Evolutionary conservation across 2,113 vertebrate species (phyloP).

Genomic region (Notiomystis cincta): DNA sequence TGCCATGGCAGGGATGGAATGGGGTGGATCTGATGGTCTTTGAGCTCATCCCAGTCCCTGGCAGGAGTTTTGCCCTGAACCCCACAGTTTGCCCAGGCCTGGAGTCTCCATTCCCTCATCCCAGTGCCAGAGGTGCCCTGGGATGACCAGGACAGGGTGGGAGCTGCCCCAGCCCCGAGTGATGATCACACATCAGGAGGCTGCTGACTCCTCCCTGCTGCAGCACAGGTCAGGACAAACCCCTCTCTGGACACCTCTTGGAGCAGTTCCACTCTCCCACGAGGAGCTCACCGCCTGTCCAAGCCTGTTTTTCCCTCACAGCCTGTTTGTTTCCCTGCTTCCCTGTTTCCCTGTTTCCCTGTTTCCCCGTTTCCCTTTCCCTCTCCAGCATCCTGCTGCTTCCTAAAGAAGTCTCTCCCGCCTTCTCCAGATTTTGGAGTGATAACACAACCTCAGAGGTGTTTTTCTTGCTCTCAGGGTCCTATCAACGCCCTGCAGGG

Average conservation of each 20-base stretch:
- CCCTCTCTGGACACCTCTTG: accelerated
- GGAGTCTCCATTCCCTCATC: not conserved
- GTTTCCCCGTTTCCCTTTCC: not conserved
- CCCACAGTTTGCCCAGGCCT: accelerated
- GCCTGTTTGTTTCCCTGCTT: not conserved
- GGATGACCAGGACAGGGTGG: accelerated
- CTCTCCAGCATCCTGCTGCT: not conserved
- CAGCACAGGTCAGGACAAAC: not conserved
- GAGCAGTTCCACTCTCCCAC: not conserved
- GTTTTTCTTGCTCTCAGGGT: not conserved
- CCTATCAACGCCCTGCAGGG: not conserved
- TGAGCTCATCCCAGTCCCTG: not conserved
- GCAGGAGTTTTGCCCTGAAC: not conserved
- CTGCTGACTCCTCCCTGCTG: not conserved
- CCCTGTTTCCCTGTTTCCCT: not conserved
- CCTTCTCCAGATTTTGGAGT: not conserved
- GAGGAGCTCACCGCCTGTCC: accelerated
- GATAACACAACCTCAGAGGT: not conserved
- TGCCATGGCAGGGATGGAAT: not conserved
- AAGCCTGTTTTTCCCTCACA: accelerated
- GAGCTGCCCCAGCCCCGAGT: not conserved
- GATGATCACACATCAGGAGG: not conserved
- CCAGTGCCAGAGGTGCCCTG: accelerated
- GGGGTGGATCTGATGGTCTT: not conserved
- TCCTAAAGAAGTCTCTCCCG: accelerated